Conservation (phyloP, 2,888 invertebrate species). For the Villa cingulata region DNA sequence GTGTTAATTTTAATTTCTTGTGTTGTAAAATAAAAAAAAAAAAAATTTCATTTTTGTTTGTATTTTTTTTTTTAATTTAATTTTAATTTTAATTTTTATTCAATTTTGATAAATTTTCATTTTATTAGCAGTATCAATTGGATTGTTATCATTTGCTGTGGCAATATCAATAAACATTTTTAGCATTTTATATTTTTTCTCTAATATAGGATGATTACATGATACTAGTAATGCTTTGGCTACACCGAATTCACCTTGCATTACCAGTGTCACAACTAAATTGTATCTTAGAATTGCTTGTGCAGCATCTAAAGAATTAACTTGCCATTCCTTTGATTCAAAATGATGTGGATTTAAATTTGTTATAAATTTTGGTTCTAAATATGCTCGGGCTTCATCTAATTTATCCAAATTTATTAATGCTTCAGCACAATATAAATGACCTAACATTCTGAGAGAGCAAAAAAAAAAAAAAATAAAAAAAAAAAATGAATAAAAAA, state of each 20-base stretch:
- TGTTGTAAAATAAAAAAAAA: too few species aligned
- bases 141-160: conserved; percentile 25
- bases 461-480: conserved; percentile 13
- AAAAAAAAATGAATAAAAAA: background rate
- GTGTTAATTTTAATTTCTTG: too few species aligned
- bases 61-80: too few species aligned
- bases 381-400: conserved; percentile 67
- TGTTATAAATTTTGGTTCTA: conserved; percentile 61
- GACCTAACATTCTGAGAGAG: conserved; percentile 63
- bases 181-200: conserved; percentile 27
- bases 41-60: too few species aligned
- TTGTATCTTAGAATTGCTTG: conserved; percentile 64
- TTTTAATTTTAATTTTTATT: too few species aligned
- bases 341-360: conserved; percentile 40
- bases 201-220: conserved; percentile 30
- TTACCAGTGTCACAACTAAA: conserved; percentile 59
- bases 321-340: conserved; percentile 39
- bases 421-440: conserved; percentile 82
- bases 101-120: background rate
- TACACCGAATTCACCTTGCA: conserved; percentile 60
- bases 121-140: background rate
- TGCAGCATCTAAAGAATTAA: conserved; percentile 46
- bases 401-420: conserved; percentile 68
- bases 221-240: conserved; percentile 28
- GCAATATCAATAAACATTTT: conserved; percentile 46